Conservation (phyloP, 2,888 invertebrate genomes). For the Morpho achilles region DNA sequence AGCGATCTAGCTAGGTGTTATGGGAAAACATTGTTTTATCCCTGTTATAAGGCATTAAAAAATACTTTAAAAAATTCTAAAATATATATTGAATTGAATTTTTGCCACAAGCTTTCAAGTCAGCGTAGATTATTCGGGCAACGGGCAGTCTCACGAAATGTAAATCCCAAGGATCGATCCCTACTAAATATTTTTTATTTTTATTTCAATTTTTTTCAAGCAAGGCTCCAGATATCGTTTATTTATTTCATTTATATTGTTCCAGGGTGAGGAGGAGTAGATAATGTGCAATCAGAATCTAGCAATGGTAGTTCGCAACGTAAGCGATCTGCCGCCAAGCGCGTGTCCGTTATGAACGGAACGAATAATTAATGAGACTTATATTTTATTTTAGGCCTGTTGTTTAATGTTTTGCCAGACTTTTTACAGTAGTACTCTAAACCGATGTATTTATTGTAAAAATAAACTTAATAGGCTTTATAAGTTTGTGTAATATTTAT, state of each 20-base stretch:
- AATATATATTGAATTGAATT: too few species aligned
- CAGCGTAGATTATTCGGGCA: too few species aligned
- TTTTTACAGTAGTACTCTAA: slow-evolving; percentile 63
- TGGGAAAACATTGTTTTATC: too few species aligned
- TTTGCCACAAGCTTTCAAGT: too few species aligned
- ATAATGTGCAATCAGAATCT: slow-evolving; percentile 61
- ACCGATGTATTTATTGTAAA: slow-evolving; percentile 72
- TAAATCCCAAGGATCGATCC: too few species aligned
- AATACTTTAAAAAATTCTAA: too few species aligned
- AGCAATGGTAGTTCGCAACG: slow-evolving; percentile 37
- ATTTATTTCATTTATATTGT: slow-evolving; percentile 28
- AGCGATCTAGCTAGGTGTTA: too few species aligned
- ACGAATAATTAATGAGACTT: slow-evolving; percentile 55
- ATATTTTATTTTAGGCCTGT: slow-evolving; percentile 50
- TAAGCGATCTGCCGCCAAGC: slow-evolving; percentile 46
- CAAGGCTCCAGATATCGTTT: not conserved
- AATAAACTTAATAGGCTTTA: slow-evolving; percentile 69
- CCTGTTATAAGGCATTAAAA: too few species aligned
- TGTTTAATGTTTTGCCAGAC: slow-evolving; percentile 67
- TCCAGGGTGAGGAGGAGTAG: slow-evolving; percentile 54
- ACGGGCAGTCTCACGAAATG: too few species aligned
- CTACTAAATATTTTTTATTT: too few species aligned
- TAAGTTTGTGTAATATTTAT: slow-evolving; percentile 52
- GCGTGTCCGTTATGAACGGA: slow-evolving; percentile 41
- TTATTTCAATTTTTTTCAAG: too few species aligned